These are phyloP conservation scores for Chaetophractus vellerosus DNA, from an alignment of 2,797 vertebrate species.

Conservation along the genomic window DNA sequence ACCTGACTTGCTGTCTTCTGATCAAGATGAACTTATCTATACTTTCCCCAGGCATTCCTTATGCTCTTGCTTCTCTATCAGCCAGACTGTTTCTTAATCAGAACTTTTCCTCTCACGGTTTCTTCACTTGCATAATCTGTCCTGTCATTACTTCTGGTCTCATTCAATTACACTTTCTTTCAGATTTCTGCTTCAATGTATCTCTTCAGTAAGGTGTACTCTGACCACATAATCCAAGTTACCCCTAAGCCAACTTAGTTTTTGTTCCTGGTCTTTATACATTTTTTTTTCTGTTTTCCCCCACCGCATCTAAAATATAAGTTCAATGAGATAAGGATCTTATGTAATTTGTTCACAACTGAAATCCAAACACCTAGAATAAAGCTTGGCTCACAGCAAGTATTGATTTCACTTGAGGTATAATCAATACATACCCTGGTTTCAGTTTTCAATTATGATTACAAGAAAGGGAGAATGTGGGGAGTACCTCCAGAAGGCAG, in stretches of 20 bases:
- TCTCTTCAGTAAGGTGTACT: not conserved
- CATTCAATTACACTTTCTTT: not conserved
- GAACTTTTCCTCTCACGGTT: not conserved
- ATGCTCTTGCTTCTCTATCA: not conserved
- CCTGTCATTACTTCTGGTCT: not conserved
- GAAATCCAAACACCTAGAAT: not conserved
- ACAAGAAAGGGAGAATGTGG: not conserved
- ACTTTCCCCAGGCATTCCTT: not conserved
- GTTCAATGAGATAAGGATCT: not conserved
- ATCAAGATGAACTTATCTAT: not conserved
- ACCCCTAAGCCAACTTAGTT: not conserved
- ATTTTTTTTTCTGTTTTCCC: not conserved
- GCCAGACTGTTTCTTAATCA: not conserved
- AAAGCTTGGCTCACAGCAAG: not conserved
- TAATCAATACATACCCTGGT: not conserved
- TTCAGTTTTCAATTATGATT: not conserved
- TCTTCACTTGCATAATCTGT: not conserved
- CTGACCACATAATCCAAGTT: not conserved
- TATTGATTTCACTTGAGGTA: not conserved
- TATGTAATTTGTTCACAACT: not conserved
- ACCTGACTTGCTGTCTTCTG: not conserved
- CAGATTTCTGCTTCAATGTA: not conserved
- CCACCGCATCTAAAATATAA: not conserved
- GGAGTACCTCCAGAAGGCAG: not conserved
- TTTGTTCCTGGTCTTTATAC: not conserved